Conservation (phyloP, 2,113 vertebrate genomes). For the Drymodes brunneopygia region DNA sequence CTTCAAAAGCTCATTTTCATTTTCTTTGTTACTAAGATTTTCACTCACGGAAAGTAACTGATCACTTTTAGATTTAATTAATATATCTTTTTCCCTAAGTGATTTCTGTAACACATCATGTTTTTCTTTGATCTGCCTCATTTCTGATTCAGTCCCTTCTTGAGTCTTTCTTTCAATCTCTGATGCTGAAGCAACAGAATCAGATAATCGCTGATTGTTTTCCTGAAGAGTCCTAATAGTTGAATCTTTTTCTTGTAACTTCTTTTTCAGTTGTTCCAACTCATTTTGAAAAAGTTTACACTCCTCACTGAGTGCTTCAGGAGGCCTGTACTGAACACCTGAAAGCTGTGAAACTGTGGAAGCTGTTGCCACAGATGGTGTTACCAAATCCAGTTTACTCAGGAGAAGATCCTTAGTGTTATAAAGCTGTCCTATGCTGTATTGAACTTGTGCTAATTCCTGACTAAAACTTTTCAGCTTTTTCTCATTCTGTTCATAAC, state of each 20-base stretch:
- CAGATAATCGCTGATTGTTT: constrained; percentile 86
- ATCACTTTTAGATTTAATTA: constrained; percentile 94
- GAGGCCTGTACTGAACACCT: background rate
- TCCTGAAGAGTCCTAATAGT: constrained; percentile 88
- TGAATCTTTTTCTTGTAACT: constrained; percentile 80
- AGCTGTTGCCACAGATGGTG: constrained; percentile 43
- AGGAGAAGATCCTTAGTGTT: constrained; percentile 87
- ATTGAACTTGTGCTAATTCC: constrained; percentile 90
- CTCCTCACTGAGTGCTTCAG: constrained; percentile 24
- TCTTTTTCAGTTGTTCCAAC: constrained; percentile 69
- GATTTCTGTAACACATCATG: constrained; percentile 86
- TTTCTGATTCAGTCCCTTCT: constrained; percentile 71
- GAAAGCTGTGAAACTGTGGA: background rate
- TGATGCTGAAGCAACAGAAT: constrained; percentile 78
- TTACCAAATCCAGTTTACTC: constrained; percentile 83
- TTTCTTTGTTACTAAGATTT: constrained; percentile 85
- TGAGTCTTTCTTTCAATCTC: constrained; percentile 79
- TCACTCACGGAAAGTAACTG: constrained; percentile 84
- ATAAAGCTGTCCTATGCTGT: constrained; percentile 88
- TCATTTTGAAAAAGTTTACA: constrained; percentile 67
- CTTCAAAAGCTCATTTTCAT: constrained; percentile 91
- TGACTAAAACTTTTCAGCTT: constrained; percentile 83
- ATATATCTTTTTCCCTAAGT: constrained; percentile 89
- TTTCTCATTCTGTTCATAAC: constrained; percentile 90
- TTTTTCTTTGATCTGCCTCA: constrained; percentile 78